Evolutionary conservation across 2,113 vertebrate species (phyloP).

Genomic region (Strix uralensis): DNA sequence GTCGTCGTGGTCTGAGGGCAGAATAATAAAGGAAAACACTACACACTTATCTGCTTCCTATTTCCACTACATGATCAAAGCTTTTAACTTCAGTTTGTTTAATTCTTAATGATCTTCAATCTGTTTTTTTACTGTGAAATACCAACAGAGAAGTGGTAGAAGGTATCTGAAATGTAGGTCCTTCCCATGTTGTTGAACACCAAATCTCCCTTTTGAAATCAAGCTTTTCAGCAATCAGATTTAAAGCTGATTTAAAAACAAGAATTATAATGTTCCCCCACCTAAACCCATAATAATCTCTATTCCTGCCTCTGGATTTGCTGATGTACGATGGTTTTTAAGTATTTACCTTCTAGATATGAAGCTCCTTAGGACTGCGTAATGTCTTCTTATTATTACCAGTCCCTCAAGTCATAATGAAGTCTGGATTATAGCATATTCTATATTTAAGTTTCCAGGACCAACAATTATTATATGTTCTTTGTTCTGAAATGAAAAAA

Average conservation of each 20-base stretch:
- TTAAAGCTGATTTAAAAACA: slow-evolving; percentile 39
- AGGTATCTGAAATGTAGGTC: not conserved
- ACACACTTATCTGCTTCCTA: not conserved
- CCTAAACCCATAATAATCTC: slow-evolving; percentile 56
- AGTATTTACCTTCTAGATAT: slow-evolving; percentile 61
- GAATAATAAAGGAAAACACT: not conserved
- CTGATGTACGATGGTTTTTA: slow-evolving; percentile 27
- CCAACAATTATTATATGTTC: slow-evolving; percentile 32
- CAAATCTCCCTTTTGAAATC: slow-evolving; percentile 2
- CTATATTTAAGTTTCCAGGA: slow-evolving; percentile 47
- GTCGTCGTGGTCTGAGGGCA: not conserved
- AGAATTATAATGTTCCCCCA: slow-evolving; percentile 12
- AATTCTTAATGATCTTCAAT: not conserved
- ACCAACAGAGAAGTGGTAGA: not conserved
- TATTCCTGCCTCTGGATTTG: slow-evolving; percentile 44
- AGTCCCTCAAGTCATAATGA: slow-evolving; percentile 42
- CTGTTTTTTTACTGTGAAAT: not conserved
- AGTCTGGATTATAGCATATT: slow-evolving; percentile 42
- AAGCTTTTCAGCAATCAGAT: not conserved
- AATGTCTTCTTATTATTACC: slow-evolving; percentile 48
- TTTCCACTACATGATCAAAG: not conserved
- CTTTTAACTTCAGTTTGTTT: not conserved
- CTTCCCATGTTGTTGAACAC: not conserved
- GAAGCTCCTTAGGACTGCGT: not conserved
- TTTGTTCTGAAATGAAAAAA: slow-evolving; percentile 22